phyloP scores from a whole-genome alignment of 2,797 vertebrate genomes.

The Rousettus madagascariensis region DNA sequence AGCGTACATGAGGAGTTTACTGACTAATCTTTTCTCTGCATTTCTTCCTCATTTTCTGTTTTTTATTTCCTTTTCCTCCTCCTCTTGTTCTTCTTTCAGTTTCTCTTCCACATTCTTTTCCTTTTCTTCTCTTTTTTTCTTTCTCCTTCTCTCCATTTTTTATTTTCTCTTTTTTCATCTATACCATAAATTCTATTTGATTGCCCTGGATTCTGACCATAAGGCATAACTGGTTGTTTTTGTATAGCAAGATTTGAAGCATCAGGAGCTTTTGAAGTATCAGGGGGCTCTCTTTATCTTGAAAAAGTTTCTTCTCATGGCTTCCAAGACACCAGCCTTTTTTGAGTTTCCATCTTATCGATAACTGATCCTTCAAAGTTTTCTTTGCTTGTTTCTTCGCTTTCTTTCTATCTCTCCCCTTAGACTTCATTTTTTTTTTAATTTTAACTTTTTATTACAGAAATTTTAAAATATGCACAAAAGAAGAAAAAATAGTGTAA shows the following conservation, averaged over 20 bases:
- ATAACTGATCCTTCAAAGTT: not conserved
- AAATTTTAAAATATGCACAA: not conserved
- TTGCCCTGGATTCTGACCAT: not conserved
- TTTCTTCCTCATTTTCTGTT: not conserved
- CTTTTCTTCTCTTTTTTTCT: too few species aligned
- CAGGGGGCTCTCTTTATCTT: not conserved
- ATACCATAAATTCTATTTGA: not conserved
- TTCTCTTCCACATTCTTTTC: too few species aligned
- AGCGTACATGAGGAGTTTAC: not conserved
- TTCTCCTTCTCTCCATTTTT: not conserved
- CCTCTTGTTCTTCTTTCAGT: too few species aligned
- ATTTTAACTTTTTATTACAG: slow-evolving; percentile 12
- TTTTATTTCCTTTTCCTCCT: not conserved
- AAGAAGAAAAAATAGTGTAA: not conserved
- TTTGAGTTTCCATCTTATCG: not conserved
- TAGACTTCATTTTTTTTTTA: not conserved
- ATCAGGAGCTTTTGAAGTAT: not conserved
- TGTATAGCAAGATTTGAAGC: not conserved
- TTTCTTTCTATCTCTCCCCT: not conserved
- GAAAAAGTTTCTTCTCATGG: not conserved
- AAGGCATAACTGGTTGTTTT: not conserved
- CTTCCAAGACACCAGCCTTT: not conserved
- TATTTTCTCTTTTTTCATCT: not conserved
- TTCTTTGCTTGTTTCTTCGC: not conserved
- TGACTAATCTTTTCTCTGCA: not conserved